Evolutionary conservation across 1,140 invertebrate genomes (phyloP), one percentile per base, ranked within the genome.

Genomic region (Yoshiicerus persimilis): DNA sequence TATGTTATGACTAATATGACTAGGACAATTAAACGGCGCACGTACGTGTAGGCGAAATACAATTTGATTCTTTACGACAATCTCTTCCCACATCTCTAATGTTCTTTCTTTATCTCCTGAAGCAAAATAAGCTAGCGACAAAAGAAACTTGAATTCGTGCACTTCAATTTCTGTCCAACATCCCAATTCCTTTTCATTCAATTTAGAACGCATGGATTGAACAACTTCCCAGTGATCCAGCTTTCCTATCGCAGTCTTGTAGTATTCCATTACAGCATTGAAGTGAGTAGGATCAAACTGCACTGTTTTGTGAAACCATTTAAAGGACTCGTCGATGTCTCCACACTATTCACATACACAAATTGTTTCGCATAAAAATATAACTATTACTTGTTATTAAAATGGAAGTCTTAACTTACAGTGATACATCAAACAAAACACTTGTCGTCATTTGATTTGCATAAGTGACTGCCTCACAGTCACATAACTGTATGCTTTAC

Each of bases 231-330:
- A 75, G 27, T 84, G 20, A 0, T 56, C 41, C 16, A 86, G 25
- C 34, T 84, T 80, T 5, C 86, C 77, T 0, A 90, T 41, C 8
- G 64, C 25, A 34, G 84, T 90, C 64, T 88, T 88, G 36, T 86
- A 62, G 47, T 77, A 88, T 80, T 90, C 89, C 85, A 90, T 84
- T 41, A 85, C 16, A 8, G 87, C 89, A 64, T 90, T 90, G 64
- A 87, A 90, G 39, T 87, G 86, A 27, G 11, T 41, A 16, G 87
- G 86, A 70, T 90, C 86, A 38, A 88, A 77, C 38, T 80, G 13
- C 3, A 75, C 11, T 11, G 89, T 85, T 56, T 64, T 85, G n/a
- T 64, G 38, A 62, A 90, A 87, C 85, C 86, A 90, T 70, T 87
- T 56, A 16, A 88, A 90, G 16, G 89, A 90, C n/a, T 39, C 32